These are phyloP conservation scores for Varanus salvator DNA, from an alignment of 2,113 vertebrate species.

Conservation along the genomic window DNA sequence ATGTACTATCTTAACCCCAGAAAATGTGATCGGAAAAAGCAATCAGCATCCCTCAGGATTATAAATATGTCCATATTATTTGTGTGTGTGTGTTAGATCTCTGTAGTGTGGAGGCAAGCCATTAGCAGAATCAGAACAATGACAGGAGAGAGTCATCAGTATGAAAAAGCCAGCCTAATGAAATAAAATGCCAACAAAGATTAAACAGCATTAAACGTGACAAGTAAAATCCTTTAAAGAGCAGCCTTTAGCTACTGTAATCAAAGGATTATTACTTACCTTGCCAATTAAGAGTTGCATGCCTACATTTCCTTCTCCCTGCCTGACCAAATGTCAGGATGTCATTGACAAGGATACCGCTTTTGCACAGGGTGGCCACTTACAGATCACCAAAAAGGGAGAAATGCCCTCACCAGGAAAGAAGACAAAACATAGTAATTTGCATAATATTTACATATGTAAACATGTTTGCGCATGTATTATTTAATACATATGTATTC, in stretches of 20 bases:
- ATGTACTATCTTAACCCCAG: constrained; percentile 60
- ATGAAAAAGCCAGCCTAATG: constrained; percentile 75
- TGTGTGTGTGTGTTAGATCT: constrained; percentile 60
- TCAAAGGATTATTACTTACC: constrained; percentile 78
- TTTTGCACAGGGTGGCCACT: not conserved
- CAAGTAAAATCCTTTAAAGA: constrained; percentile 78
- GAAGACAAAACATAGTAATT: no score
- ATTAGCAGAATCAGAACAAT: constrained; percentile 74
- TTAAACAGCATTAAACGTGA: constrained; percentile 81
- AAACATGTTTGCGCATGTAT: no score
- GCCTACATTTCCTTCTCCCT: constrained; percentile 50
- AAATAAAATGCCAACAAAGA: constrained; percentile 80
- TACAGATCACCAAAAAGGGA: no score
- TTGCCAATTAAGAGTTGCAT: constrained; percentile 76
- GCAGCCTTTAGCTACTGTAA: constrained; percentile 78
- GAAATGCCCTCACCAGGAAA: no score
- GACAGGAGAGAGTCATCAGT: constrained; percentile 65
- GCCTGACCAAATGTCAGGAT: constrained; percentile 55
- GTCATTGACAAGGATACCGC: constrained; percentile 37
- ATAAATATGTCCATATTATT: constrained; percentile 66
- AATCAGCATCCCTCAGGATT: constrained; percentile 70
- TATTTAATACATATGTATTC: no score
- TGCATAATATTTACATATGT: no score
- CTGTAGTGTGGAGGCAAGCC: constrained; percentile 55
- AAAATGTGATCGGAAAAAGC: constrained; percentile 73